Conservation (phyloP, 2,113 vertebrate species). For the Neofelis nebulosa region DNA sequence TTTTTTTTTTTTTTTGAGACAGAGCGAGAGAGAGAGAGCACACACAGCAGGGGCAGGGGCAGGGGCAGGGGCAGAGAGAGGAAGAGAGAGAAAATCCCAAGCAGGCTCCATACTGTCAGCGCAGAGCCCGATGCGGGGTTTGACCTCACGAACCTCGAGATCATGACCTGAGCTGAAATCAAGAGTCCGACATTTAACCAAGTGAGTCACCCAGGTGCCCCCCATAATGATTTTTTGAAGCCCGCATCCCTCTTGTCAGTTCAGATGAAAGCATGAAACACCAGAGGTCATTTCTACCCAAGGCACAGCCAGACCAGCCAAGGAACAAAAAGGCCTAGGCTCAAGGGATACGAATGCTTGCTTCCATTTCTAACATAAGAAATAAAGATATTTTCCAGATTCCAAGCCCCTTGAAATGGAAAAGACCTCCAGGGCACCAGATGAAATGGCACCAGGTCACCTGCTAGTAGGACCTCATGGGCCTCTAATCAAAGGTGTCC, state of each 20-base stretch:
- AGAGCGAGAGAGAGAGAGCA: too few species aligned
- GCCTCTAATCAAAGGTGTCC: neutral
- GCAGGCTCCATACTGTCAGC: too few species aligned
- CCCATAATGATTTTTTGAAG: too few species aligned
- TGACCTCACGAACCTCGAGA: too few species aligned
- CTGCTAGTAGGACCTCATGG: neutral
- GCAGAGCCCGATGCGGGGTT: too few species aligned
- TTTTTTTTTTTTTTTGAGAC: neutral
- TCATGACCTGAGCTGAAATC: too few species aligned
- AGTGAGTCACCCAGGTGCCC: too few species aligned
- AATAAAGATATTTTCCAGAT: neutral
- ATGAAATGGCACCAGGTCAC: neutral
- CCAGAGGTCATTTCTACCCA: too few species aligned
- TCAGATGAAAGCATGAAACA: neutral
- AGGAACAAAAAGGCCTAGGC: neutral
- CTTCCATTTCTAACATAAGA: neutral
- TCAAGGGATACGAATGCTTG: neutral
- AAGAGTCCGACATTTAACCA: too few species aligned
- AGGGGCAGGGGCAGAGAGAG: too few species aligned
- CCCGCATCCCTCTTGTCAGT: neutral
- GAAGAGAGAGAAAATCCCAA: too few species aligned
- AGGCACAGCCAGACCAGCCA: neutral
- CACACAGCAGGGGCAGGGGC: too few species aligned
- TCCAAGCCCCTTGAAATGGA: neutral
- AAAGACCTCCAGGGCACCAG: neutral